Conservation (phyloP, 2,797 vertebrate species). For the Pagetopsis macropterus region DNA sequence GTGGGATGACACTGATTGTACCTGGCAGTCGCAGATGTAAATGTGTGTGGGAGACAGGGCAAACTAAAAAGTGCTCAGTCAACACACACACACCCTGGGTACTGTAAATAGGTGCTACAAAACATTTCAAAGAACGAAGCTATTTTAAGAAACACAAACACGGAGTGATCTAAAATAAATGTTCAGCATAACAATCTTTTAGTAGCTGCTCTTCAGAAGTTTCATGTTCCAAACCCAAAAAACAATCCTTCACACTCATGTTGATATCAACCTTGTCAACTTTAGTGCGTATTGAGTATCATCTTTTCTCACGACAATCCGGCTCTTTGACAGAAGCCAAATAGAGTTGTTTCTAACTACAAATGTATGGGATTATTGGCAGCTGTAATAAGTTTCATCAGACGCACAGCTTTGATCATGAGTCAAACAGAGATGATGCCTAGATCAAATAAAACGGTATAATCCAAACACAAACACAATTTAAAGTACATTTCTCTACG, state of each 20-base stretch:
- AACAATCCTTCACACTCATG: not conserved
- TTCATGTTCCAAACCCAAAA: not conserved
- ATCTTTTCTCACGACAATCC: not conserved
- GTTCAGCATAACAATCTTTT: not conserved
- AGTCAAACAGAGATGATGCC: conserved; percentile 23
- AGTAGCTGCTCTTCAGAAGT: not conserved
- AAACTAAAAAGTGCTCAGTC: conserved; percentile 5
- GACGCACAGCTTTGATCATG: conserved; percentile 49
- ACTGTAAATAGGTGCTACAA: not conserved
- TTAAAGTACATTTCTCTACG: not conserved
- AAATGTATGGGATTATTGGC: conserved; percentile 13
- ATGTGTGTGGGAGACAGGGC: conserved; percentile 11
- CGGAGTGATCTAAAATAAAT: conserved; percentile 11
- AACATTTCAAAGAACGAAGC: not conserved
- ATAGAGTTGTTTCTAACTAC: conserved; percentile 10
- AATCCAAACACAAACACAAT: conserved; percentile 34
- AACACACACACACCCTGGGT: not conserved
- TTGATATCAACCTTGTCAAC: not conserved
- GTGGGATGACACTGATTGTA: conserved; percentile 1
- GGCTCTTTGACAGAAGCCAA: conserved; percentile 11
- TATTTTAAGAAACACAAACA: conserved; percentile 19
- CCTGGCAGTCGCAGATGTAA: not conserved
- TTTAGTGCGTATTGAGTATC: not conserved
- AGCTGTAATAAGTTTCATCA: conserved; percentile 31
- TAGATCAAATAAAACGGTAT: conserved; percentile 34